Evolutionary conservation across 1,140 invertebrate species (phyloP), one percentile per base, ranked within the genome.

Genomic region (Agrilus planipennis): DNA sequence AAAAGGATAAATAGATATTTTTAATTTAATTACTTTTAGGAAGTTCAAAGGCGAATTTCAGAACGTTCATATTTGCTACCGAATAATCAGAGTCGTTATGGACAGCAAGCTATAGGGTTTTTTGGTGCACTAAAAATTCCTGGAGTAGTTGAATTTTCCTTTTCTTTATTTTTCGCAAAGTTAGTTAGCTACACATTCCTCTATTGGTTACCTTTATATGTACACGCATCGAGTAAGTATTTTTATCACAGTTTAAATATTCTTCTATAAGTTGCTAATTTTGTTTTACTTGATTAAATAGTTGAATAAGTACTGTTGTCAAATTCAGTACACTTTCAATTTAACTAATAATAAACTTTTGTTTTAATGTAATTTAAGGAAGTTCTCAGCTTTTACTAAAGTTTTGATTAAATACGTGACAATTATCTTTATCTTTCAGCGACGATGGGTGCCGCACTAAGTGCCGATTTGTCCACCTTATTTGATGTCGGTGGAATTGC

Each of bases 91-190:
- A 6, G 28, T 14, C 10, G 30, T 7, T 15, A 34, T 7, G 12
- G 17, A 19, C 39, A 42, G 28, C 65, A 71, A 42, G 73, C 89
- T 3, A 82, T 93, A 43, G 79, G 84, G 37, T 81, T 93, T 45
- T 51, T 75, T 0, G 76, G 75, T 22, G 89, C 90, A 18, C 61
- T 90, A 0, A 65, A 66, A 47, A 91, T 92, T 55, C 89, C 89
- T n/a, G 92, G 93, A 15, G 93, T 98, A 1, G 54, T 93, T 3
- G 92, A 96, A 64, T 98, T 89, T 68, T 91, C 92, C 0, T 57
- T 95, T 2, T 89, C 86, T 23, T 68, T 98, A 21, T 96, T 97
- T 63, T 98, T 97, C 66, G 86, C 90, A n/a, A 98, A 97, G 65
- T 71, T 96, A 4, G 91, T 97, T 37, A 91, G 85, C 58, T 97